Conservation (phyloP, 2,797 vertebrate genomes). For the Alectoris magna region DNA sequence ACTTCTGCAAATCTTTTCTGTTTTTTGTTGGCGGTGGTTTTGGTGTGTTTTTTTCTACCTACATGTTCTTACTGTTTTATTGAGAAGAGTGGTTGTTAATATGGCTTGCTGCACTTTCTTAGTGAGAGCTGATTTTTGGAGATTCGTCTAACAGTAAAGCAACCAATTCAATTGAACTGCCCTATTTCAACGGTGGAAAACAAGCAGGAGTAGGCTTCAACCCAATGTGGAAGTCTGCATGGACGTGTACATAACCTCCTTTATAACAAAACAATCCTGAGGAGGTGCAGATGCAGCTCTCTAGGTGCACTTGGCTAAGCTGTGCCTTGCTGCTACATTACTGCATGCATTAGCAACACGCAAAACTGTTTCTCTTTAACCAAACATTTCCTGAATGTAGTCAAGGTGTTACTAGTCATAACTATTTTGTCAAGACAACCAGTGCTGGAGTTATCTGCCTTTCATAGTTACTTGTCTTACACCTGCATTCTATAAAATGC, state of each 20-base stretch:
- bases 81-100: background rate
- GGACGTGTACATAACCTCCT: background rate
- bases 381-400: constrained; percentile 1
- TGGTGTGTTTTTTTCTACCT: background rate
- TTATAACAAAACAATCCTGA: background rate
- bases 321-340: background rate
- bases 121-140: background rate
- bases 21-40: background rate
- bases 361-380: background rate
- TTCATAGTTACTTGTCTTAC: background rate
- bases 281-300: background rate
- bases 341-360: background rate
- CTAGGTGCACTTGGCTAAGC: background rate
- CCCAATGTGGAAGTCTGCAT: too few species aligned
- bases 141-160: background rate
- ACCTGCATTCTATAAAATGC: background rate
- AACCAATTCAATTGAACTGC: background rate
- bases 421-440: background rate
- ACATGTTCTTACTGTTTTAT: background rate
- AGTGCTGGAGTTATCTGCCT: background rate
- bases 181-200: background rate
- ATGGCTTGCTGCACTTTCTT: background rate
- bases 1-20: background rate
- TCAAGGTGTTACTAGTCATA: background rate
- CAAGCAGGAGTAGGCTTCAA: background rate